Evolutionary conservation across 2,797 vertebrate genomes (phyloP).

Genomic region (Macroramphosus scolopax): DNA sequence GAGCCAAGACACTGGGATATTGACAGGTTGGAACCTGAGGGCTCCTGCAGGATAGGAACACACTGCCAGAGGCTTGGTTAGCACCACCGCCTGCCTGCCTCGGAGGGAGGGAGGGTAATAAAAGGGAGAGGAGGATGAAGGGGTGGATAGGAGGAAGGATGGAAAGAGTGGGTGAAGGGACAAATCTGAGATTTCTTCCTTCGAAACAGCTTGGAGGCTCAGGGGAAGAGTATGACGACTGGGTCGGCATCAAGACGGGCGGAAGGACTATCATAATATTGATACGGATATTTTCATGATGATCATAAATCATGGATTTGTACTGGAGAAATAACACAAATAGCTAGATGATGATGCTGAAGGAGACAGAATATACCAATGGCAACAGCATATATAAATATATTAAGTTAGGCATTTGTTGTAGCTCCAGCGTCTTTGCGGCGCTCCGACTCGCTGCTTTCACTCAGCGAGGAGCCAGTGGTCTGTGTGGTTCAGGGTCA

Average conservation of each 20-base stretch:
- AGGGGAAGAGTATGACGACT: too few relatives aligned
- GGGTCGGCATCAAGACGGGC: too few relatives aligned
- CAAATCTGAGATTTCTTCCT: slow-evolving; percentile 40
- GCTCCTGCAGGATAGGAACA: slow-evolving; percentile 85
- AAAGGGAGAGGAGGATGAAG: slow-evolving; percentile 31
- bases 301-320: too few relatives aligned
- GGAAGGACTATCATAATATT: too few relatives aligned
- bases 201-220: slow-evolving; percentile 5
- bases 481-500: slow-evolving; percentile 64
- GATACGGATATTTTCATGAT: too few relatives aligned
- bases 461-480: slow-evolving; percentile 35
- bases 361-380: too few relatives aligned
- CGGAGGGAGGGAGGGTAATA: slow-evolving; percentile 55
- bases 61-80: slow-evolving; percentile 81
- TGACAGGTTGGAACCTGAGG: slow-evolving; percentile 85
- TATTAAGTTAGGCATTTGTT: slow-evolving; percentile 14
- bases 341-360: too few relatives aligned
- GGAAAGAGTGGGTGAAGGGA: slow-evolving; percentile 32
- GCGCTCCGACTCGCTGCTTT: slow-evolving; percentile 27
- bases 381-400: too few relatives aligned
- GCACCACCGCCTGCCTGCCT: slow-evolving; percentile 72
- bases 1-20: slow-evolving; percentile 75
- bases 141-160: slow-evolving; percentile 30
- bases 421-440: slow-evolving; percentile 22
- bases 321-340: too few relatives aligned